Conservation (phyloP, 1,140 invertebrate species). For the Vollenhovia emeryi region DNA sequence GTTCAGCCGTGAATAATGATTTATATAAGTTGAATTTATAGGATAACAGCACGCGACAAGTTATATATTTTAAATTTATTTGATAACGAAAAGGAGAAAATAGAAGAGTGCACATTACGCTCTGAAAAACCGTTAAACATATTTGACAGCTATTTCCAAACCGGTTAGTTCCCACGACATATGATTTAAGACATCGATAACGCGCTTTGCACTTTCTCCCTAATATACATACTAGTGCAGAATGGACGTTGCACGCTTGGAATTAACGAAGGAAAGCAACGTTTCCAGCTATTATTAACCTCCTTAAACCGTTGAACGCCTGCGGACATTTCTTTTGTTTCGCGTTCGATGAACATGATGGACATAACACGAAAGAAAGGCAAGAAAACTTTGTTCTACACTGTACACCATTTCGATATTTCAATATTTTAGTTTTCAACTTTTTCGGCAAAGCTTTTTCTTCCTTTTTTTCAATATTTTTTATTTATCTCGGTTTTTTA, state of each 20-base stretch:
- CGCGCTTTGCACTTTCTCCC: constrained; percentile 45
- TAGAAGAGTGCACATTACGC: not conserved
- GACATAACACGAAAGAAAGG: not conserved
- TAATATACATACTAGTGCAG: constrained; percentile 23
- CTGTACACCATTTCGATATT: not conserved
- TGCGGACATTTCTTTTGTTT: not conserved
- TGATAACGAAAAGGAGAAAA: not conserved
- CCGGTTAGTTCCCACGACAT: not conserved
- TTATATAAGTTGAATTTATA: constrained; percentile 2
- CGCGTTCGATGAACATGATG: not conserved
- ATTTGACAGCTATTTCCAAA: not conserved
- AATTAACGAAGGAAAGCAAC: constrained; percentile 38
- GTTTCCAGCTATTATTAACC: constrained; percentile 32
- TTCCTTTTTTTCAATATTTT: not conserved
- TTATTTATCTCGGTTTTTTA: not conserved
- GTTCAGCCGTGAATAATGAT: not conserved
- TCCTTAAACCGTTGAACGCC: not conserved
- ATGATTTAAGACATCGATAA: constrained; percentile 37
- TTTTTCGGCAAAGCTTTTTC: not conserved
- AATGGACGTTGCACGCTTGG: not conserved
- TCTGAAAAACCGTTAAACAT: not conserved
- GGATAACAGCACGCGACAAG: not conserved
- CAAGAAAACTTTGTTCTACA: not conserved
- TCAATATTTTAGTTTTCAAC: constrained; percentile 13
- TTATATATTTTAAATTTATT: constrained; percentile 3